Conservation (phyloP, 2,888 invertebrate species). For the Diploptera punctata region DNA sequence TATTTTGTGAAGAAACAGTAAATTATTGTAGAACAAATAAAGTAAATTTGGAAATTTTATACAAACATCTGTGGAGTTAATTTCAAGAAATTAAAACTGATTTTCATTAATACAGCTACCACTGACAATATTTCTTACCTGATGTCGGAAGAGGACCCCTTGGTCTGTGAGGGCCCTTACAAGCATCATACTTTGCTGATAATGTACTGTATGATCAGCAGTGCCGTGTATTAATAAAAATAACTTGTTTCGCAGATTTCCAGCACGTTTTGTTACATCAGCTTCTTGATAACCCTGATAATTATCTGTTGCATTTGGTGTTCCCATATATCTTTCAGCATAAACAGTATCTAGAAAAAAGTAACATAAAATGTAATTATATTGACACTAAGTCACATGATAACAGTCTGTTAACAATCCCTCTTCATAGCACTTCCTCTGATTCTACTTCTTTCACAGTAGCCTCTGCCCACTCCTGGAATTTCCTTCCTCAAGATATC, state of each 20-base stretch:
- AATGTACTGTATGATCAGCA: slow-evolving; percentile 84
- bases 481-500: no score
- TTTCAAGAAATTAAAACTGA: no score
- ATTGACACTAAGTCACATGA: no score
- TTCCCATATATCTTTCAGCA: slow-evolving; percentile 88
- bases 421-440: no score
- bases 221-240: slow-evolving; percentile 78
- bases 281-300: slow-evolving; percentile 74
- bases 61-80: no score
- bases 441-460: no score
- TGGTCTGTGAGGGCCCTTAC: slow-evolving; percentile 82
- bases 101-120: no score
- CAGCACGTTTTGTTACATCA: slow-evolving; percentile 80
- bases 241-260: slow-evolving; percentile 72
- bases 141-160: slow-evolving; percentile 82
- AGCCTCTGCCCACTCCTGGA: no score
- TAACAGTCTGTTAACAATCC: no score
- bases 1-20: no score
- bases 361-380: slow-evolving; percentile 16
- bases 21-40: no score
- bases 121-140: slow-evolving; percentile 73
- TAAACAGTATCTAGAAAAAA: slow-evolving; percentile 78
- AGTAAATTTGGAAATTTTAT: no score
- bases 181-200: slow-evolving; percentile 85
- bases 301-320: slow-evolving; percentile 68